These are phyloP conservation scores for Bedellia somnulentella DNA, from an alignment of 2,888 invertebrate species.

Conservation along the genomic window DNA sequence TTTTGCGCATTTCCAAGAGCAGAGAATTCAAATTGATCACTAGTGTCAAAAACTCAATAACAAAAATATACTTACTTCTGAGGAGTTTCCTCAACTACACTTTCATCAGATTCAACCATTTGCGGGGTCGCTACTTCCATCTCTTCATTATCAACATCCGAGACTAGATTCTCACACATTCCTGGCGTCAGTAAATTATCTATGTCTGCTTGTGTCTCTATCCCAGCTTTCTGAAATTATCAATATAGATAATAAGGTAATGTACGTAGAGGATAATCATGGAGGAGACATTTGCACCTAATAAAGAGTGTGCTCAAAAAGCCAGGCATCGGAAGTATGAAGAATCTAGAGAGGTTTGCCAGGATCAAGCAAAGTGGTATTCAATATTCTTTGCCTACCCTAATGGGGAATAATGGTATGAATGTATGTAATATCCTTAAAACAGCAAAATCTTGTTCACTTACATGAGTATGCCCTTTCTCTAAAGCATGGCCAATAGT, in stretches of 20 bases:
- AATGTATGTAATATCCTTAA: neutral
- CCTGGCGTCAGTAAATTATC: conserved; percentile 26
- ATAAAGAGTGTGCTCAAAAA: no score
- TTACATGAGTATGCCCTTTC: conserved; percentile 16
- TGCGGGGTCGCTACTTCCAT: conserved; percentile 17
- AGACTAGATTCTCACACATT: conserved; percentile 16
- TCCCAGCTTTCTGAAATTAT: conserved; percentile 11
- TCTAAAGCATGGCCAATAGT: conserved; percentile 18
- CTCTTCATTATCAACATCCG: conserved; percentile 10
- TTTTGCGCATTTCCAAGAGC: no score
- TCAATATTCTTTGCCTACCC: no score
- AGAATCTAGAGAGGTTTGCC: no score
- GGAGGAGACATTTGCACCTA: no score
- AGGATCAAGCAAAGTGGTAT: no score
- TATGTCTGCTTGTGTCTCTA: conserved; percentile 15
- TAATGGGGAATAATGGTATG: no score
- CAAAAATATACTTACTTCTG: conserved; percentile 32
- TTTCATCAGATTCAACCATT: conserved; percentile 30
- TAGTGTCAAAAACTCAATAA: no score
- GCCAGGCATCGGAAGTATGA: no score
- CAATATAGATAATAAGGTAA: no score
- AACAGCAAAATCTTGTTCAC: conserved; percentile 4
- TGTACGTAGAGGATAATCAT: no score
- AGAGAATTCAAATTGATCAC: no score
- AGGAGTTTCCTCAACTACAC: conserved; percentile 50